phyloP scores from a whole-genome alignment of 2,113 vertebrate genomes.

The Nanorana parkeri region DNA sequence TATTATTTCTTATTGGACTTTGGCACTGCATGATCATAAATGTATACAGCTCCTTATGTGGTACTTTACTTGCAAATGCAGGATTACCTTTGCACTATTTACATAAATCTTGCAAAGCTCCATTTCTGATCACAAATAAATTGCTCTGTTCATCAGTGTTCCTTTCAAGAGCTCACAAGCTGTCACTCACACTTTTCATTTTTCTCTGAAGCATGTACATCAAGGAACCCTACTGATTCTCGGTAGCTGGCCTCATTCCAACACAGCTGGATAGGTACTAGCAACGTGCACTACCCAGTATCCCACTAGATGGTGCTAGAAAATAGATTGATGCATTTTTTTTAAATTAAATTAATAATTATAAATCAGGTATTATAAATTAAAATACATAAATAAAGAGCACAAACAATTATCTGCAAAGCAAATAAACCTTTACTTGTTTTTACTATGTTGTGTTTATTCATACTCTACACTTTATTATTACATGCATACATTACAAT shows the following conservation, averaged over 20 bases:
- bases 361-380: neutral
- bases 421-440: too few relatives aligned
- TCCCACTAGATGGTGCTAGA: conserved; percentile 82
- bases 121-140: conserved; percentile 65
- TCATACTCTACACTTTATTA: neutral
- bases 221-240: conserved; percentile 42
- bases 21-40: neutral
- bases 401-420: too few relatives aligned
- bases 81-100: neutral
- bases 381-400: too few relatives aligned
- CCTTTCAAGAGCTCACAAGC: conserved; percentile 64
- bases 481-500: conserved; percentile 58
- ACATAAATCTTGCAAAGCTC: conserved; percentile 51
- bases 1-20: neutral
- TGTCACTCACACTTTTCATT: conserved; percentile 44
- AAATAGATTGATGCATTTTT: conserved; percentile 71
- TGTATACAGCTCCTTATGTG: neutral
- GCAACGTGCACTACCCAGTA: conserved; percentile 61
- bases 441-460: too few relatives aligned
- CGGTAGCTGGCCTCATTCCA: neutral
- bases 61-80: neutral
- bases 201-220: conserved; percentile 14
- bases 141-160: conserved; percentile 61
- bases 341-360: conserved; percentile 7
- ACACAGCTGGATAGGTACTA: neutral